Evolutionary conservation across 2,113 vertebrate species (phyloP).

Genomic region (Psephotus haematonotus): DNA sequence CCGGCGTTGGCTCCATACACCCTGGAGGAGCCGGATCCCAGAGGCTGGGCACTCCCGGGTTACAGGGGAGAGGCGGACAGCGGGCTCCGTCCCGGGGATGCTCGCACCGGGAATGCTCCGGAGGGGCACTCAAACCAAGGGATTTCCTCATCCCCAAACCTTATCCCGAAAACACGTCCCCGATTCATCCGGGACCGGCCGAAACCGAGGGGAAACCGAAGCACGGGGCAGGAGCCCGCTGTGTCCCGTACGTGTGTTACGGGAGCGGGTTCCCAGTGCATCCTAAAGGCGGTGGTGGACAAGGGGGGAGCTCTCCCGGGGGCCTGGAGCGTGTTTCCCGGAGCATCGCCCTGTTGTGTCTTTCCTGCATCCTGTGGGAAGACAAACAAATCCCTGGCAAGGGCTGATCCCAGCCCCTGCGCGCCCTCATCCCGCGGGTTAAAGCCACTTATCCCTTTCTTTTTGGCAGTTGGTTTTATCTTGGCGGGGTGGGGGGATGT

Average conservation of each 20-base stretch:
- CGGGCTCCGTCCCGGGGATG: not conserved
- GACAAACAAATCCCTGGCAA: constrained; percentile 21
- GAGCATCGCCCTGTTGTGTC: constrained; percentile 48
- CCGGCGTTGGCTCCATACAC: not conserved
- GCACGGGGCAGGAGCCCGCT: not conserved
- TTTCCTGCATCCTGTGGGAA: constrained; percentile 62
- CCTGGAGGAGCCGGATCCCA: not conserved
- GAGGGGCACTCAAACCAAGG: not conserved
- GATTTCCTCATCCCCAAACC: not conserved
- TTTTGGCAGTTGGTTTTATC: not conserved
- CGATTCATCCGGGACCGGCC: not conserved
- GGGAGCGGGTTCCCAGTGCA: not conserved
- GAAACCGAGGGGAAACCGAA: not conserved
- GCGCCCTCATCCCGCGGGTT: not conserved
- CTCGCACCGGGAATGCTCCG: not conserved
- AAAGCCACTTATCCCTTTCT: not conserved
- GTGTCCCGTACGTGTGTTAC: not conserved
- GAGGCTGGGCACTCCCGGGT: not conserved
- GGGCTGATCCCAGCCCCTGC: not conserved
- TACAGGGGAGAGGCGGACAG: not conserved
- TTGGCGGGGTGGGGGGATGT: not conserved
- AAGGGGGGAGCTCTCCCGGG: not conserved
- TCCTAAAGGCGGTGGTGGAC: not conserved
- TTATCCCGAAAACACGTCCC: not conserved
- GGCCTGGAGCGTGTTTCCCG: not conserved